Base-by-base conservation (phyloP, 2,797 vertebrate species). In the Dipus sagitta region DNA sequence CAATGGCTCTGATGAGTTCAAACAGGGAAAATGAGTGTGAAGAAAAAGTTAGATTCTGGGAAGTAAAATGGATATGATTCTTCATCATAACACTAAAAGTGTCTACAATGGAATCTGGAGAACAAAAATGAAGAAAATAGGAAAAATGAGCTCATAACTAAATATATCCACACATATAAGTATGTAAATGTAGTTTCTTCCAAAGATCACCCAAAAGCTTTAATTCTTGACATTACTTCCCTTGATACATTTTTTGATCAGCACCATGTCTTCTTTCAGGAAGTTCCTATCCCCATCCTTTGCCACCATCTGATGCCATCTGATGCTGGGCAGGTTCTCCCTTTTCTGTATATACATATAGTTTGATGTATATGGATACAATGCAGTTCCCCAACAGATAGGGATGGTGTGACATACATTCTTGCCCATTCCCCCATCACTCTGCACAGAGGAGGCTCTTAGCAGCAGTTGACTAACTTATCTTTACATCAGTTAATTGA, bases 401-500 rank as follows among this genome's bases (percentile, higher is more conserved):
- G 47, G 47, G 47, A 38, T 47, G 90, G 0, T 3, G 30, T 58
- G 28, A 30, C 8, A 80, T 2, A 15, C 12, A 20, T 70, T n/a
- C 72, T 52, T 15, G 81, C 34, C 23, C 14, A 85, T 21, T 70
- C 32, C 6, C 54, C 18, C 7, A 2, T 23, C 15, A 79, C 6
- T 42, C 32, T 3, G 32, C 81, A 86, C 20, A 76, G 54, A 86
- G 2, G 6, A 54, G 34, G 15, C 23, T 85, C 32, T 32, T 20
- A 70, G 23, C 0, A 72, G 62, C 17, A 30, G 8, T 1, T 30
- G 74, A 67, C 9, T 71, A 10, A 68, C 3, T 92, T n/a, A 83
- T 52, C 85, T 91, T 85, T 62, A 72, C 52, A 92, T 7, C 70
- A 30, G 87, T n/a, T 42, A n/a, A 75, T 8, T 52, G 26, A 90